Evolutionary conservation across 2,888 invertebrate species (phyloP), one percentile per base, ranked within the genome.

Genomic region (Dilophus febrilis): DNA sequence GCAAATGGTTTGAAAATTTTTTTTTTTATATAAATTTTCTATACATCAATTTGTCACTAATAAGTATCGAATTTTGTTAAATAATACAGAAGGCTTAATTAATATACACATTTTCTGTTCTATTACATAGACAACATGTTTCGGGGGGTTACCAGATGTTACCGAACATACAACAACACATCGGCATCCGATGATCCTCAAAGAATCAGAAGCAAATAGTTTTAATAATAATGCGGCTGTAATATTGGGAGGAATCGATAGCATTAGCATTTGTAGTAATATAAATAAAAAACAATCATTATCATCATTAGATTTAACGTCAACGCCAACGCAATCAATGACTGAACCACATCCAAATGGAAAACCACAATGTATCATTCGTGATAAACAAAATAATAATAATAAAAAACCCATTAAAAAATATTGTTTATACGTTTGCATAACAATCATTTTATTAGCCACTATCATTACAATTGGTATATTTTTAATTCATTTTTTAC

Each of bases 81-180:
- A 22, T 22, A 22, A 22, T 22, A 22, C n/a, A n/a, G n/a, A n/a
- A n/a, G n/a, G n/a, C n/a, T n/a, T 22, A 22, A 22, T 22, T 22
- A n/a, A 22, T 22, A 22, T 22, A 22, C 22, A 22, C 8, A 22
- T 22, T 22, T 22, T 22, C n/a, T n/a, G n/a, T 22, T 22, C 22
- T 8, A 22, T 52, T n/a, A n/a, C n/a, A 11, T 51, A 61, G 63
- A 60, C 63, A 46, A 59, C 59, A 41, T 61, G 61, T 27, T 62
- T 60, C 49, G 63, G 61, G 43, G 63, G 62, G 26, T 51, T 61
- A 42, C 61, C 61, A 45, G 61, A 61, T 48, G 61, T 61, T 38
- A 61, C 61, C 45, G 61, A 61, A 45, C 63, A 62, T 49, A 61
- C 61, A 33, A 63, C 61, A 44, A 55, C 58, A 43, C 59, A 60